Percentiles rank a stretch among this genome's conserved stretches.
These are phyloP conservation scores for Rhabditoides inermis DNA, from an alignment of 2,888 invertebrate species.

Conservation along the genomic window DNA sequence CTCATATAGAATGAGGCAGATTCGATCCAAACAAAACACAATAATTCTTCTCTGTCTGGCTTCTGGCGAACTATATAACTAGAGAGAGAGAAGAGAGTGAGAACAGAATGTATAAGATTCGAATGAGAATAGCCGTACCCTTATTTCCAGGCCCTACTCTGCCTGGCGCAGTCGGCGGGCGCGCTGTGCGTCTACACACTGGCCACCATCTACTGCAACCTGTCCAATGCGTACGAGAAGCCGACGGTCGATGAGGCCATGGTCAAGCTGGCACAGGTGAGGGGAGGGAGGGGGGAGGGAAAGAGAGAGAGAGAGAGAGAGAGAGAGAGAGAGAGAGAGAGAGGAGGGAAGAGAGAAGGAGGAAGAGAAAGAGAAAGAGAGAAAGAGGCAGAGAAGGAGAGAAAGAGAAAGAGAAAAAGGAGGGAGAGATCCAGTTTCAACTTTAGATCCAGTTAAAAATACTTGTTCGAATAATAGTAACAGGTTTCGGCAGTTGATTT, in stretches of 20 bases:
- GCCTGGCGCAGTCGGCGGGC: constrained; percentile 31
- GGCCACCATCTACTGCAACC: constrained; percentile 85
- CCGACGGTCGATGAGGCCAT: constrained; percentile 91
- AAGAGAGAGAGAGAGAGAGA: not conserved
- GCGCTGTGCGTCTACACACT: constrained; percentile 73
- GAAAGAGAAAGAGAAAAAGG: not conserved
- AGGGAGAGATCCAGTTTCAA: no score
- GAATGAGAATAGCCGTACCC: no score
- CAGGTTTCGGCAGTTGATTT: no score
- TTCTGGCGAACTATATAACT: no score
- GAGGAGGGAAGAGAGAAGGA: not conserved
- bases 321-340: not conserved
- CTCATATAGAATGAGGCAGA: no score
- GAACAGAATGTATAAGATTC: no score
- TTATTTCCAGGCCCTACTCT: constrained; percentile 18
- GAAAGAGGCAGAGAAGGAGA: not conserved
- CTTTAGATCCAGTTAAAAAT: no score
- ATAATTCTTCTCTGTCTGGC: no score
- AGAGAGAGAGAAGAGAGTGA: no score
- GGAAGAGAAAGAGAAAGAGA: not conserved
- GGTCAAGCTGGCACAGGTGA: constrained; percentile 71
- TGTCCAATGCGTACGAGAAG: constrained; percentile 94
- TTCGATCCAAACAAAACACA: no score
- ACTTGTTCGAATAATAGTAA: no score
- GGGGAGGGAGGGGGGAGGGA: not conserved